A percentile compares a stretch with the other conserved stretches of the same genome.
Evolutionary conservation across 2,797 vertebrate species (phyloP).

Genomic region (Acanthopagrus latus): DNA sequence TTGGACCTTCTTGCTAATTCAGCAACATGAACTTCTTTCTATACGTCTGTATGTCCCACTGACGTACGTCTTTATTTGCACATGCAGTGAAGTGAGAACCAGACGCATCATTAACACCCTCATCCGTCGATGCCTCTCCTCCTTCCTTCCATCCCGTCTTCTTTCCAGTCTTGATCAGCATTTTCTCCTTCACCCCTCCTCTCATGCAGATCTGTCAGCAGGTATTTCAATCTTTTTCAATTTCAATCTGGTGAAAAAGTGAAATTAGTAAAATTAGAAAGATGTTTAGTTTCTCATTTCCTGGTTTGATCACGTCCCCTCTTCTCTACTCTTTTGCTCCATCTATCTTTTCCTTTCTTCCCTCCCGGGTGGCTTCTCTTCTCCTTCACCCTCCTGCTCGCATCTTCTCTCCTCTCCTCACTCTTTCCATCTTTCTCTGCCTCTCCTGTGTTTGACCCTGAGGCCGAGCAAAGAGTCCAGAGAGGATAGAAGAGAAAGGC

Average conservation of each 20-base stretch:
- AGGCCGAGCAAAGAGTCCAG: conserved; percentile 36
- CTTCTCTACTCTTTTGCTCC: not conserved
- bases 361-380: conserved; percentile 1
- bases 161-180: conserved; percentile 7
- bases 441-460: conserved; percentile 38
- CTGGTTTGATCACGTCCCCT: not conserved
- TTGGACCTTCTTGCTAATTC: too few relatives aligned
- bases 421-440: not conserved
- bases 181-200: conserved; percentile 13
- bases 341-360: not conserved
- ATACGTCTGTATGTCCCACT: too few relatives aligned
- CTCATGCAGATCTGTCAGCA: not conserved
- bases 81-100: too few relatives aligned
- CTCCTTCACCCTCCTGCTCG: conserved; percentile 23
- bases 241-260: not conserved
- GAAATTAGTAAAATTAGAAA: not conserved
- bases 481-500: conserved; percentile 40
- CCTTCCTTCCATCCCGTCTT: not conserved
- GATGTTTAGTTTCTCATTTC: not conserved
- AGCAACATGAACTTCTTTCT: too few relatives aligned
- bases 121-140: not conserved
- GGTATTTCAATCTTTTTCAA: too few relatives aligned
- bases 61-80: too few relatives aligned
- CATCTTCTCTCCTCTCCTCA: not conserved
- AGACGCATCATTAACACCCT: too few relatives aligned